Percentiles rank a stretch among this genome's conserved stretches.
These are phyloP conservation scores for Platalea minor DNA, from an alignment of 2,797 vertebrate genomes.

Conservation along the genomic window DNA sequence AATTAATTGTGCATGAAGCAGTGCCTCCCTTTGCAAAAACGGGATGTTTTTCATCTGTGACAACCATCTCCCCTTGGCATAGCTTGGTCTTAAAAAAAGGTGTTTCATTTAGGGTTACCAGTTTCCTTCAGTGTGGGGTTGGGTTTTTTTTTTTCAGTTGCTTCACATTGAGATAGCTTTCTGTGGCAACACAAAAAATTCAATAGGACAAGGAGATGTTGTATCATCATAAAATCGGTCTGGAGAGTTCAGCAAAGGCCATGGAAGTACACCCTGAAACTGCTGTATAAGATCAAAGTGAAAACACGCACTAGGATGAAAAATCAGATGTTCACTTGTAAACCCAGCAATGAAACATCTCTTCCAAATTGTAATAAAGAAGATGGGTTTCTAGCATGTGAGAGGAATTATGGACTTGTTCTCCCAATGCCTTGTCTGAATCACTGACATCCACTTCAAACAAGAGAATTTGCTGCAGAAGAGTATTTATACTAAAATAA, in stretches of 20 bases:
- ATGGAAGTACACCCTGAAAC: background rate
- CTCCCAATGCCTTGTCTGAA: background rate
- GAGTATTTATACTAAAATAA: background rate
- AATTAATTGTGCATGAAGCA: accelerated
- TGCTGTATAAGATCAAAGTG: background rate
- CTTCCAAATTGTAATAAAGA: background rate
- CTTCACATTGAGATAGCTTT: background rate
- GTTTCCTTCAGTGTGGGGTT: background rate
- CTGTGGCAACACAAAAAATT: background rate
- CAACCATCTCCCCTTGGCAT: background rate
- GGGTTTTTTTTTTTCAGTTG: background rate
- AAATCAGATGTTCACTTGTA: background rate
- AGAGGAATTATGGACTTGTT: background rate
- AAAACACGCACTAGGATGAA: background rate
- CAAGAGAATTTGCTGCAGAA: background rate
- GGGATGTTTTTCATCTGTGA: background rate
- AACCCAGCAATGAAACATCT: background rate
- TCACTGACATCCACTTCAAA: background rate
- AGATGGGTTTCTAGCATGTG: background rate
- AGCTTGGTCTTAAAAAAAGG: background rate
- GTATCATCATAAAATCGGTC: background rate
- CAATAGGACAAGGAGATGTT: background rate
- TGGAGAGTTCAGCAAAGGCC: background rate
- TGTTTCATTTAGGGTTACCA: background rate
- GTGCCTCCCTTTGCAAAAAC: background rate